Base-by-base conservation (phyloP, 2,888 invertebrate species). In the Phyllotreta striolata region DNA sequence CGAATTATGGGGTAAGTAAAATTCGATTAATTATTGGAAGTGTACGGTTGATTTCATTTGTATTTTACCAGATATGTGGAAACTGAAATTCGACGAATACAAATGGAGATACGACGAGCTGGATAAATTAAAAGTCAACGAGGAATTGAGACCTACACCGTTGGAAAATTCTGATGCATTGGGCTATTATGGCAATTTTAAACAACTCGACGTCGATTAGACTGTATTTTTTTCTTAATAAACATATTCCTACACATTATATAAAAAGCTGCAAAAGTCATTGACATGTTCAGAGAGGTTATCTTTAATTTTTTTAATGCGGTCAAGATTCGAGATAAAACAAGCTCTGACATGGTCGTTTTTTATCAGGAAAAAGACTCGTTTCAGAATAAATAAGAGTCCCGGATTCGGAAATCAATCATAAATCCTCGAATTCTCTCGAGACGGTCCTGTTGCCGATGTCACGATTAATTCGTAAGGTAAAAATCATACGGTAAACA, bases 131-230 rank as follows among this genome's bases (percentile, higher is more conserved):
- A 55, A 41, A 54, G 39, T 44, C 8, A 37, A 61, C 37, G 61
- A 61, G 46, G 35, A 14, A 6, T 13, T 47, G 37, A 35, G 61
- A 34, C 55, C 54, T 7, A 55, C 54, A 4, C 61, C 61, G 5
- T 24, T 61, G 24, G 38, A 55, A 13, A 61, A 61, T 38, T 55
- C 55, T 14, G 61, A 61, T n/a, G 9, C 55, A 35, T 13, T 61
- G 13, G 61, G 61, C 7, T 61, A 43, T 13, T 55, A 61, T 37
- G 61, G 61, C 12, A 61, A 61, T 38, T 61, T 61, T 9, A 61
- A 46, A 14, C 41, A 44, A 61, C 14, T 61, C 8, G 44, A 61
- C 14, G 41, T 61, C 10, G 61, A 61, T 39, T 61, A 39, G 55
- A 12, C 13, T 43, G 6, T 43, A 7, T 12, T 9, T 12, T 10